These are phyloP conservation scores for Marasmarcha lunaedactyla DNA, from an alignment of 2,888 invertebrate species.

Conservation along the genomic window DNA sequence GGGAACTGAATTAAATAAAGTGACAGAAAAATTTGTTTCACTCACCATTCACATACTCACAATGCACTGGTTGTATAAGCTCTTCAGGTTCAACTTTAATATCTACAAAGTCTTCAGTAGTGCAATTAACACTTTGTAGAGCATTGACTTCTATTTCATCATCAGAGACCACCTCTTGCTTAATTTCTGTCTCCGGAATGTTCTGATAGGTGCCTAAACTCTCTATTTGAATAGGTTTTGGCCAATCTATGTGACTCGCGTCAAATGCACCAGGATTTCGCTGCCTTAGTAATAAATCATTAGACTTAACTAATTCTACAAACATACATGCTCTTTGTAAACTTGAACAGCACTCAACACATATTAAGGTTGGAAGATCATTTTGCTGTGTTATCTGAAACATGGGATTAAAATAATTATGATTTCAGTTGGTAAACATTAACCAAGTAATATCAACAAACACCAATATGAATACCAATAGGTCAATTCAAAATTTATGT, in stretches of 20 bases:
- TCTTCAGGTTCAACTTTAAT: constrained; percentile 56
- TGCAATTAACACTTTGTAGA: constrained; percentile 15
- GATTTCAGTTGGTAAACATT: too few relatives aligned
- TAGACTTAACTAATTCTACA: constrained; percentile 25
- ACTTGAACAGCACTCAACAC: constrained; percentile 30
- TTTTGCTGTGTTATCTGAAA: constrained; percentile 36
- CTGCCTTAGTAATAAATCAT: constrained; percentile 26
- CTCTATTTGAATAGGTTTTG: constrained; percentile 46
- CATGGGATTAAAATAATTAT: too few relatives aligned
- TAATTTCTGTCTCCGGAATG: constrained; percentile 33
- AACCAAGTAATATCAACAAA: too few relatives aligned
- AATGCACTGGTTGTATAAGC: constrained; percentile 1
- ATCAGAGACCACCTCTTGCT: constrained; percentile 46
- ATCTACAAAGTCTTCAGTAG: constrained; percentile 23
- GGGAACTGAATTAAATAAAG: too few relatives aligned
- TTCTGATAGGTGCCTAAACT: constrained; percentile 24
- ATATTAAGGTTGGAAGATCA: constrained; percentile 39
- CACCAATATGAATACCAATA: too few relatives aligned
- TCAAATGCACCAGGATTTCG: constrained; percentile 15
- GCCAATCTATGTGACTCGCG: constrained; percentile 31
- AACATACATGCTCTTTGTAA: constrained; percentile 36
- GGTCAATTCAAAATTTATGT: too few relatives aligned
- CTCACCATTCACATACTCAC: too few relatives aligned
- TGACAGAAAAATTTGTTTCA: too few relatives aligned
- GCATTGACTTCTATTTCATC: constrained; percentile 33